A percentile compares a stretch with the other conserved stretches of the same genome.
phyloP scores from a whole-genome alignment of 2,888 invertebrate species.

The Coremacera marginata region DNA sequence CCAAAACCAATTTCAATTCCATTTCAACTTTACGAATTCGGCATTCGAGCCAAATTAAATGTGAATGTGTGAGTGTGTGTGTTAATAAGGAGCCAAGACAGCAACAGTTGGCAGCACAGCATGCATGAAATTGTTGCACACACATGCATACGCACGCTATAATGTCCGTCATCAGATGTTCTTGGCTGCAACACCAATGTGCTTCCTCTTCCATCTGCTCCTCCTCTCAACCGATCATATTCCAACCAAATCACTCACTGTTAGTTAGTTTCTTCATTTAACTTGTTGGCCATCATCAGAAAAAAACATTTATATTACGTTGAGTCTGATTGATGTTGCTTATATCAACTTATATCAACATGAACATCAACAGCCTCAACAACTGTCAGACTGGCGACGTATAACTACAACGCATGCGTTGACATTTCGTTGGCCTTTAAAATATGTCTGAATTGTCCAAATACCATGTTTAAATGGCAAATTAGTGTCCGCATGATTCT shows the following conservation, averaged over 20 bases:
- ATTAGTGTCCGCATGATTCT: slow-evolving; percentile 66
- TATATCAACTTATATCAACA: slow-evolving; percentile 48
- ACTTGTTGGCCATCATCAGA: not conserved
- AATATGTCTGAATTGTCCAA: slow-evolving; percentile 68
- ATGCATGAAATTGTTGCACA: slow-evolving; percentile 32
- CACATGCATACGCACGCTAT: not conserved
- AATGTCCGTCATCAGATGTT: slow-evolving; percentile 3
- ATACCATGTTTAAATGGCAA: slow-evolving; percentile 68
- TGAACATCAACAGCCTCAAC: slow-evolving; percentile 41
- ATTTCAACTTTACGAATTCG: slow-evolving; percentile 7
- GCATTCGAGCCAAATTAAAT: not conserved
- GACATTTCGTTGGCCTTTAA: slow-evolving; percentile 53
- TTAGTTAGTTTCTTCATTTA: not conserved
- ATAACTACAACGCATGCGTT: slow-evolving; percentile 34
- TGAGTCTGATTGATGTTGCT: slow-evolving; percentile 39
- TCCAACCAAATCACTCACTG: not conserved
- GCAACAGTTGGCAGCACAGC: slow-evolving; percentile 1
- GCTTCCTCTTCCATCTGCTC: not conserved
- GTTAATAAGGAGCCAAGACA: no score
- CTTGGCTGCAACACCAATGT: not conserved
- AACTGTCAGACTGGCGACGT: slow-evolving; percentile 6
- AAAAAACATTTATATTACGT: slow-evolving; percentile 27
- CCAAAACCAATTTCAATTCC: slow-evolving; percentile 16
- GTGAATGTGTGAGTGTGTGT: no score
- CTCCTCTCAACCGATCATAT: not conserved